A percentile compares a stretch with the other conserved stretches of the same genome.
Evolutionary conservation across 1,140 invertebrate species (phyloP).

Genomic region (Andrena cerasifolii): DNA sequence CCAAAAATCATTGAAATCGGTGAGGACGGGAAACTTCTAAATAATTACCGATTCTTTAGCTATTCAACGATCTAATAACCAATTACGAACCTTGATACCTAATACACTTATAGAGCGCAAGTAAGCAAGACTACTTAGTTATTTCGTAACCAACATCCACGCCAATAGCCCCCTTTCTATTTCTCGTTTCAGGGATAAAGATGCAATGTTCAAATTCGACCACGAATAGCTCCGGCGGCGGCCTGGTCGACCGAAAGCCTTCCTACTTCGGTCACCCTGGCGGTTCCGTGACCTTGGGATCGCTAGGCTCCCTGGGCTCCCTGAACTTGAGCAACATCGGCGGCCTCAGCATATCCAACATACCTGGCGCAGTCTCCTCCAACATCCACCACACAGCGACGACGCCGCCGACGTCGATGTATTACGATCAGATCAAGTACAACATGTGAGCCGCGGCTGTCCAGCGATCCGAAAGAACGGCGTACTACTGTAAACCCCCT

Average conservation of each 20-base stretch:
- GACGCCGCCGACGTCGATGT: slow-evolving; percentile 67
- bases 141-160: no score
- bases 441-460: slow-evolving; percentile 67
- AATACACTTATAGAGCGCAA: no score
- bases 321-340: slow-evolving; percentile 75
- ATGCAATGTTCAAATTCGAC: slow-evolving; percentile 73
- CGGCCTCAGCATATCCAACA: slow-evolving; percentile 70
- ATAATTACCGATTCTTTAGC: no score
- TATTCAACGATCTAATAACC: no score
- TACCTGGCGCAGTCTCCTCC: slow-evolving; percentile 67
- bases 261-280: slow-evolving; percentile 73
- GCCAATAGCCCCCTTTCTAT: no score
- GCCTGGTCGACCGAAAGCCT: slow-evolving; percentile 76
- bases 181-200: slow-evolving; percentile 68
- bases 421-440: slow-evolving; percentile 80
- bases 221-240: slow-evolving; percentile 74
- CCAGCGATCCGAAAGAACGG: neutral
- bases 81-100: no score
- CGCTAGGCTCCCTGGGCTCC: slow-evolving; percentile 71
- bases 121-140: no score
- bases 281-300: slow-evolving; percentile 71
- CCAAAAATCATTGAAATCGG: no score
- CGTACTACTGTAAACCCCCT: slow-evolving; percentile 5
- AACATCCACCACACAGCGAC: slow-evolving; percentile 68
- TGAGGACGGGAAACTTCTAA: no score